Conservation (phyloP, 2,888 invertebrate species). For the Conistra vaccinii region DNA sequence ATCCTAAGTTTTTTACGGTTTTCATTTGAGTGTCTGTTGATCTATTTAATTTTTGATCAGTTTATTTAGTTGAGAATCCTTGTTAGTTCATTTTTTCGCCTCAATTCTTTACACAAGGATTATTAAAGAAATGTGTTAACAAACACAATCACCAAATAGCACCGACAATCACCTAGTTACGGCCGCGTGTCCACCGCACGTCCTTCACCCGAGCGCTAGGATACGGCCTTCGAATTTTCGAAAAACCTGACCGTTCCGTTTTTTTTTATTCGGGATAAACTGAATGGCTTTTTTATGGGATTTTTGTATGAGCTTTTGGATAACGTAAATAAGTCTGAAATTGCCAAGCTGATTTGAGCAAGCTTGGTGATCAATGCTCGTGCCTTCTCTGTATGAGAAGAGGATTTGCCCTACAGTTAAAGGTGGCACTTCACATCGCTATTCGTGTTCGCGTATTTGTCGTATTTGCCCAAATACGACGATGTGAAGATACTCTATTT, state of each 20-base stretch:
- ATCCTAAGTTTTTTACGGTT: neutral
- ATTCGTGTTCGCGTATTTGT: too few species aligned
- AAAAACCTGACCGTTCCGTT: neutral
- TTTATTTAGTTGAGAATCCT: too few species aligned
- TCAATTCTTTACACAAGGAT: too few species aligned
- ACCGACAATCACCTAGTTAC: too few species aligned
- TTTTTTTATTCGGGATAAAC: neutral
- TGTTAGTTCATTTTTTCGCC: too few species aligned
- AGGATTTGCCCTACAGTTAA: neutral
- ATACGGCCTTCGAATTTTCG: too few species aligned
- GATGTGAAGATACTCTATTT: too few species aligned
- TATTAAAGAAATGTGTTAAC: too few species aligned
- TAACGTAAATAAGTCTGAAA: neutral
- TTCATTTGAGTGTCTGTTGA: neutral
- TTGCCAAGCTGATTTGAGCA: neutral
- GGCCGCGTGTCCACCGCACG: neutral
- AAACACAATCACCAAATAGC: too few species aligned
- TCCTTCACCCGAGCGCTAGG: neutral
- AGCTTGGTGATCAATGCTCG: neutral
- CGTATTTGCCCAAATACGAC: too few species aligned
- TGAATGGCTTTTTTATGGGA: accelerated
- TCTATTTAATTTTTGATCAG: neutral
- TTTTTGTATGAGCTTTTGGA: neutral
- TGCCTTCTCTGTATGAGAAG: neutral
- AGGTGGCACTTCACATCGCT: too few species aligned